Conservation (phyloP, 2,113 vertebrate species). For the Merops nubicus region DNA sequence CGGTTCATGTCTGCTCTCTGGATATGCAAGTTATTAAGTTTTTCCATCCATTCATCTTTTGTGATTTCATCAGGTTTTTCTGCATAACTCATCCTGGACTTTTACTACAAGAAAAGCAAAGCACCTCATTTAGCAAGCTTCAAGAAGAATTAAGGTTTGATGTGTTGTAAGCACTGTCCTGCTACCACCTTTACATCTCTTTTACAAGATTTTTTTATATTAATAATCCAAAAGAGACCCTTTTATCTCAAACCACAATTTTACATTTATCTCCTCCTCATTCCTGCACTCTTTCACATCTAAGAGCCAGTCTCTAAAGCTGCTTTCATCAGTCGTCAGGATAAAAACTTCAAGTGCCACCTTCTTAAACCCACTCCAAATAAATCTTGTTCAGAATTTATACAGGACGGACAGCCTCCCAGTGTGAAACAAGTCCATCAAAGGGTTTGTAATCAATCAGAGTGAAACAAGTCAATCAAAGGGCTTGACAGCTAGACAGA, state of each 20-base stretch:
- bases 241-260: background rate
- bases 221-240: background rate
- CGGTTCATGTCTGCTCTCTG: conserved; percentile 98
- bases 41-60: conserved; percentile 99
- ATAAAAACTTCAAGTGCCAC: background rate
- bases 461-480: too few relatives aligned
- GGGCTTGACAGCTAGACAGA: background rate
- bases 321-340: background rate
- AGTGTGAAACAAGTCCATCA: background rate
- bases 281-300: background rate
- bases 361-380: background rate
- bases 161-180: background rate
- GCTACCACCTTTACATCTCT: background rate
- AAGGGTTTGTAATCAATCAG: too few relatives aligned
- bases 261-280: background rate
- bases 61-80: conserved; percentile 98
- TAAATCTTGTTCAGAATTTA: background rate
- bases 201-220: background rate
- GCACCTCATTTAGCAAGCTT: background rate
- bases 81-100: conserved; percentile 93
- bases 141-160: background rate
- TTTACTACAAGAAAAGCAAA: conserved; percentile 62
- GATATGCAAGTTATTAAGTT: conserved; percentile 96
- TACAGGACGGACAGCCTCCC: background rate
- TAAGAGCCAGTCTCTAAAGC: background rate